Percentiles rank a stretch among this genome's conserved stretches.
Evolutionary conservation across 2,113 vertebrate species (phyloP).

Genomic region (Vulpes vulpes): DNA sequence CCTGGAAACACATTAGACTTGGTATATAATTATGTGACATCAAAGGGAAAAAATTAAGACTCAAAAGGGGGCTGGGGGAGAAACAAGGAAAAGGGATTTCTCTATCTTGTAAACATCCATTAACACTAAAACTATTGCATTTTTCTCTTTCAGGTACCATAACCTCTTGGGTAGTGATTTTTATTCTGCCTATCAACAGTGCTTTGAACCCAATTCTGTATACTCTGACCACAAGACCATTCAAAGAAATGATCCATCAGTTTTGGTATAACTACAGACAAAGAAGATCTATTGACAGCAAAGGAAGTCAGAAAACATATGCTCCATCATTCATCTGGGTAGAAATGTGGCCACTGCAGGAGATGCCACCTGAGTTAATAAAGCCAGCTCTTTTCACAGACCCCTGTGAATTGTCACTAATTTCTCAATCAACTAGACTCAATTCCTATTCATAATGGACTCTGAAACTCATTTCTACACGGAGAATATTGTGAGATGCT

Average conservation of each 20-base stretch:
- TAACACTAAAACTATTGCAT: constrained; percentile 55
- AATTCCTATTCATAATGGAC: constrained; percentile 82
- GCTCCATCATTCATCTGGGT: constrained; percentile 94
- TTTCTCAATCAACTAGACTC: constrained; percentile 84
- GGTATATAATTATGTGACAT: constrained; percentile 39
- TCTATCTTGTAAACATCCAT: background rate
- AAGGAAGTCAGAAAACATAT: constrained; percentile 86
- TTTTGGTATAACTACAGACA: constrained; percentile 96
- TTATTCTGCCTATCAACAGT: constrained; percentile 98
- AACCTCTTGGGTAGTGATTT: constrained; percentile 98
- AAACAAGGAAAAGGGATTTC: background rate
- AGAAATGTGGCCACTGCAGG: constrained; percentile 94
- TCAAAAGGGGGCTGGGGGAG: background rate
- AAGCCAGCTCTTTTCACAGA: constrained; percentile 86
- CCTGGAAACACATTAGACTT: constrained; percentile 14
- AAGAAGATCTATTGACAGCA: constrained; percentile 88
- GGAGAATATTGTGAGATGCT: constrained; percentile 34
- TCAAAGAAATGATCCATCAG: constrained; percentile 97
- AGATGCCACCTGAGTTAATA: constrained; percentile 85
- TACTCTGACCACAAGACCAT: constrained; percentile 97
- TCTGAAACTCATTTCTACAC: background rate
- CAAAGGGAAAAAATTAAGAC: background rate
- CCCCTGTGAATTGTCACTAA: constrained; percentile 84
- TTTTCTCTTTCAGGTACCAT: constrained; percentile 92
- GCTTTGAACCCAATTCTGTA: constrained; percentile 98